Evolutionary conservation across 2,888 invertebrate species (phyloP).

Genomic region (Ochropleura plecta): DNA sequence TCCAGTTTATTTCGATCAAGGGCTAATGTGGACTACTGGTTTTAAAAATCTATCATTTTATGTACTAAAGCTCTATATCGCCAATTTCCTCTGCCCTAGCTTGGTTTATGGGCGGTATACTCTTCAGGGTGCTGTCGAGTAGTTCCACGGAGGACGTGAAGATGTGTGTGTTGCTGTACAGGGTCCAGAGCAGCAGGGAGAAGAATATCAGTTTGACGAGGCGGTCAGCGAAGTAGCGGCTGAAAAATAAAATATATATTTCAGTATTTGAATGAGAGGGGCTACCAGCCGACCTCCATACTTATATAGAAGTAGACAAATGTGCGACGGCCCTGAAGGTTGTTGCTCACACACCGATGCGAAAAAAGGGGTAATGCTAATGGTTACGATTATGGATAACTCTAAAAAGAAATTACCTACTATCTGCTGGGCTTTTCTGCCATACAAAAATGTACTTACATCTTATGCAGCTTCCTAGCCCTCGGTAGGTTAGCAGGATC

Average conservation of each 20-base stretch:
- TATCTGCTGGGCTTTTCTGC: no score
- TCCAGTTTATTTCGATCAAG: not conserved
- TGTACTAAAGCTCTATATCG: slow-evolving; percentile 28
- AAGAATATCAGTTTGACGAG: slow-evolving; percentile 74
- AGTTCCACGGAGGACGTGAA: slow-evolving; percentile 74
- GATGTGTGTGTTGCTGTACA: slow-evolving; percentile 75
- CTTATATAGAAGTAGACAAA: no score
- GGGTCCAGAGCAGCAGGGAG: slow-evolving; percentile 74
- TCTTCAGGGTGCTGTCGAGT: slow-evolving; percentile 75
- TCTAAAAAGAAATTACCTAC: no score
- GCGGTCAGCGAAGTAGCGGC: slow-evolving; percentile 82
- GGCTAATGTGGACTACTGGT: not conserved
- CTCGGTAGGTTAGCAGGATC: slow-evolving; percentile 93
- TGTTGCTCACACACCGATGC: no score
- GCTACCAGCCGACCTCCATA: no score
- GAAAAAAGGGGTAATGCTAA: no score
- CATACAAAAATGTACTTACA: slow-evolving; percentile 77
- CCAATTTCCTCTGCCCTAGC: slow-evolving; percentile 66
- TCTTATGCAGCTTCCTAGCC: slow-evolving; percentile 92
- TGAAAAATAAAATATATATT: slow-evolving; percentile 57
- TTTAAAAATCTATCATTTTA: not conserved
- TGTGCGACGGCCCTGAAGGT: no score
- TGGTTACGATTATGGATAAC: no score
- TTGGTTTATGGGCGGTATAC: slow-evolving; percentile 69
- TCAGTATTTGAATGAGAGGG: no score